These are phyloP conservation scores for Carpatolechia fugitivella DNA, from an alignment of 2,888 invertebrate genomes.

Conservation along the genomic window DNA sequence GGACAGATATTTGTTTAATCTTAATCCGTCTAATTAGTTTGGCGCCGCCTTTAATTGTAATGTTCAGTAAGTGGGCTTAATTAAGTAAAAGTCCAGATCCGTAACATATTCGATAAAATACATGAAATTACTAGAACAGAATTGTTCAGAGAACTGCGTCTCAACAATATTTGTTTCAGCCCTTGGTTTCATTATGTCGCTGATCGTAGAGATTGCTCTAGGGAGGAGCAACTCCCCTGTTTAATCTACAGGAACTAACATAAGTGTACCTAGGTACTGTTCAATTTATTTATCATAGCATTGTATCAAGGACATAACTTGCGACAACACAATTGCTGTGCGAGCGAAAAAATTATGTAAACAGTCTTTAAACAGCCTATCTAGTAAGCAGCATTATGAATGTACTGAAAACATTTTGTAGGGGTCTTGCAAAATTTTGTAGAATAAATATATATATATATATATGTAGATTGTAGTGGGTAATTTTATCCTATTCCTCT, in stretches of 20 bases:
- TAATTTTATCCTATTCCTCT: too few species aligned
- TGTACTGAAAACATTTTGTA: too few species aligned
- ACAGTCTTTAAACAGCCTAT: background rate
- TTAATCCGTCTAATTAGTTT: too few species aligned
- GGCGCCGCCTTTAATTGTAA: too few species aligned
- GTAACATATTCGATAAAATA: background rate
- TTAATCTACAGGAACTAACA: background rate
- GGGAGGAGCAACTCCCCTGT: background rate
- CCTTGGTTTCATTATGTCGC: background rate
- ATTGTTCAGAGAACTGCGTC: background rate
- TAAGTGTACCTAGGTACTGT: background rate
- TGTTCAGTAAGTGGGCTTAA: background rate
- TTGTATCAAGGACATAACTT: conserved; percentile 2
- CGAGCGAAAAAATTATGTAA: background rate
- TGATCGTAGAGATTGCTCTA: background rate
- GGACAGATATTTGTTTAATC: too few species aligned
- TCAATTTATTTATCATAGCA: background rate
- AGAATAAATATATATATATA: too few species aligned
- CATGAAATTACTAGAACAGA: too few species aligned
- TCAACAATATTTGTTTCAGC: background rate
- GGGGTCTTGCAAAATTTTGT: too few species aligned
- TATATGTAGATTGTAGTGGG: too few species aligned
- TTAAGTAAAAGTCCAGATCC: background rate
- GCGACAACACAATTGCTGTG: conserved; percentile 1
- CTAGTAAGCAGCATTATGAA: too few species aligned